Evolutionary conservation across 2,797 vertebrate genomes (phyloP), one percentile per base, ranked within the genome.

Genomic region (Gambelia wislizenii): DNA sequence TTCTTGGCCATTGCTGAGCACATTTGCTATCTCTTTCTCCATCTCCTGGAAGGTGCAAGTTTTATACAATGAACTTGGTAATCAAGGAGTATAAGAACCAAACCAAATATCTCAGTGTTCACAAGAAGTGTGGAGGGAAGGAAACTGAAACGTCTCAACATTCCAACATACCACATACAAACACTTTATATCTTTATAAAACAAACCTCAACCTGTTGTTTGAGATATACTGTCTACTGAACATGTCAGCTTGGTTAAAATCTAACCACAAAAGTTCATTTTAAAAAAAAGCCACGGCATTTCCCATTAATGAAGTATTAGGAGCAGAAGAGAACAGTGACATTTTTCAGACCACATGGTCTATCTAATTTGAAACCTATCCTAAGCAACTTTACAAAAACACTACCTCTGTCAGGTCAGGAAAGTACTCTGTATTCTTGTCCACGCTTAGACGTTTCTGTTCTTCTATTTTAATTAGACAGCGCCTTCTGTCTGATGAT

Each of bases 371-470:
- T 72, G 69, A 75, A 76, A 64, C 30, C 87, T 42, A 36, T 85
- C 52, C 87, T 33, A 30, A 3, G 77, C 33, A 87, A 36, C 30
- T 8, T 13, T 92, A 36, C 2, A 52, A 85, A 74, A 1, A 4
- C 39, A 91, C 47, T 96, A 98, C 99, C 97, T 98, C 98, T 77
- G 98, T 98, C 83, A 99, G 96, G 1, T 97, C 95, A 61, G 97
- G 96, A 84, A 98, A 93, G 2, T 78, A 59, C 70, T 96, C 96
- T 22, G 92, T 90, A 72, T 83, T 33, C 76, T 97, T 95, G 8
- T 69, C 95, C 70, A 52, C 94, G 94, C 70, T 36, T 2, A 36
- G 91, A 78, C 16, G 52, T 72, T 93, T 95, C 91, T 94, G 88
- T 85, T 94, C 94, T 90, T 93, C 90, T 30, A 64, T 59, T 18